Evolutionary conservation across 2,888 invertebrate species (phyloP), one percentile per base, ranked within the genome.

Genomic region (Phrixothrix hirtus): DNA sequence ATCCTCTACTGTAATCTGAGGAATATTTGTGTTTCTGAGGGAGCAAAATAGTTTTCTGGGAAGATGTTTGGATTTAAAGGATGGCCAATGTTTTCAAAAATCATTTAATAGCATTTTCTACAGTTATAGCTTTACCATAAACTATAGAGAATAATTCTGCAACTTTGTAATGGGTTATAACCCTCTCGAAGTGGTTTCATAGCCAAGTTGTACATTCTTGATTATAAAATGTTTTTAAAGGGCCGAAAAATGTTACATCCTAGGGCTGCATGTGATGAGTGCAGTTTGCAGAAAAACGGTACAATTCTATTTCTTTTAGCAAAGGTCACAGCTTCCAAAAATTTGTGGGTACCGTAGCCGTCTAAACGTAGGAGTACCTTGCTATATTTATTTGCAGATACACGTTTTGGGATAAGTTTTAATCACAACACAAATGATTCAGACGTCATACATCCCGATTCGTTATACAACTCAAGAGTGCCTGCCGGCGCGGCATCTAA

Each of bases 221-320:
- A 21, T 41, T 17, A 10, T 29, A 31, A 41, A 21, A 31, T 2
- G 31, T 41, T 10, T 32, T 41, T 4, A 41, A 12, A 1, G 41
- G 25, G 11, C 31, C 17, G 3, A 2, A 30, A 17, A 41, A 17
- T 4, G 2, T 11, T 5, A 21, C 11, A 10, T 31, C 21, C 2
- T 17, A 10, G 2, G 29, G 43, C 13, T 43, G 17, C 21, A 36
- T 27, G 15, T 10, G 27, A 27, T 38, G 15, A 2, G 34, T 34
- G 6, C 15, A 34, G 14, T 58, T 41, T 25, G 47, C 25, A 31
- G 52, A 54, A 1, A 60, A 61, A 6, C 34, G 50, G 7, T 21
- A 17, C 13, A 21, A 72, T 62, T n/a, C 71, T 68, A 59, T 71
- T 65, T 4, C 67, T 65, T 55, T 67, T 68, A 17, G 69, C 69